Percentiles rank a stretch among this genome's conserved stretches.
phyloP scores from a whole-genome alignment of 2,888 invertebrate species.

The Eueremaeus valkanovi region DNA sequence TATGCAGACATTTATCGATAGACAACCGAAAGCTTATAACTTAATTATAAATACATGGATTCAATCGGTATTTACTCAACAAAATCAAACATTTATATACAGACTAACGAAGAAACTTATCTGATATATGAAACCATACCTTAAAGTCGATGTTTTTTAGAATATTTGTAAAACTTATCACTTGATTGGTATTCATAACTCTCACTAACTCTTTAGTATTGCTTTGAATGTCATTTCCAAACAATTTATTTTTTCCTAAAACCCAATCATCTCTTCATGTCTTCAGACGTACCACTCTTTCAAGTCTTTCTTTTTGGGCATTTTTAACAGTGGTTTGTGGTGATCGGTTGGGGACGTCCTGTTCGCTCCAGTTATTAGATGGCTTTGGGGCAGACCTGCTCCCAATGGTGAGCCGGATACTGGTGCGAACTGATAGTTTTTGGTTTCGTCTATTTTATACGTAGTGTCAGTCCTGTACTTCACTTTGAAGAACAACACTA shows the following conservation, averaged over 20 bases:
- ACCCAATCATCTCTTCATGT: not conserved
- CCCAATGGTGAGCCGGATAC: constrained; percentile 47
- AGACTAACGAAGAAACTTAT: not conserved
- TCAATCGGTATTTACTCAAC: not conserved
- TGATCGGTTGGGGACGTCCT: constrained; percentile 33
- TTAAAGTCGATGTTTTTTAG: not conserved
- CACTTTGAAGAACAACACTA: constrained; percentile 58
- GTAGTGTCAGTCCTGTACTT: constrained; percentile 70
- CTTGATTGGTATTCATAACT: not conserved
- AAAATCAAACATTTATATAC: not conserved
- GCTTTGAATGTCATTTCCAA: not conserved
- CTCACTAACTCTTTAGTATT: not conserved
- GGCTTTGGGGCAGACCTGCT: constrained; percentile 48
- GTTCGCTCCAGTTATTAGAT: constrained; percentile 55
- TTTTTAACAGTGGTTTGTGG: constrained; percentile 58
- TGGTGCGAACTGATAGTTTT: constrained; percentile 52
- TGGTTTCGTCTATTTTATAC: constrained; percentile 86
- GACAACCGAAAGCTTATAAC: not conserved
- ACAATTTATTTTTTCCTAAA: not conserved
- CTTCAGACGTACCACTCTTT: constrained; percentile 89
- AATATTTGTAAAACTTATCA: not conserved
- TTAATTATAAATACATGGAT: not conserved
- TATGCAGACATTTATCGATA: not conserved
- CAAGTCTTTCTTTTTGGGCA: constrained; percentile 62
- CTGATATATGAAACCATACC: not conserved